These are phyloP conservation scores for Apeltes quadracus DNA, from an alignment of 2,113 vertebrate genomes.

Conservation along the genomic window DNA sequence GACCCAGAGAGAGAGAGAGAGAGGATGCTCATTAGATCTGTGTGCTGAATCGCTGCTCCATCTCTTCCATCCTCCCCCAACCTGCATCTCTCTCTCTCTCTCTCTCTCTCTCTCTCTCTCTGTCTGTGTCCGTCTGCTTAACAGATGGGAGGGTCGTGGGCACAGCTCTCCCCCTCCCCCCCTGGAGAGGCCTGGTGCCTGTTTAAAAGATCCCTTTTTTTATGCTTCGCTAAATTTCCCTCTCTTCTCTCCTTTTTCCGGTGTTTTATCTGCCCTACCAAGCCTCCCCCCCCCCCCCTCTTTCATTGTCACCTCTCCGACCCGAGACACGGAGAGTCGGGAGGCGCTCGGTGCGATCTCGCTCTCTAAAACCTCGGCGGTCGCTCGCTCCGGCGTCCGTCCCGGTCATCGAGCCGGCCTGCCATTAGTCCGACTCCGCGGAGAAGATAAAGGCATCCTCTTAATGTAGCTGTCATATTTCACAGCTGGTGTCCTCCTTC, in stretches of 20 bases:
- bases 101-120: constrained; percentile 36
- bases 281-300: constrained; percentile 52
- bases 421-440: constrained; percentile 37
- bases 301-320: constrained; percentile 57
- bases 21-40: constrained; percentile 79
- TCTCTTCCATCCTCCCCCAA: constrained; percentile 65
- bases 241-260: constrained; percentile 56
- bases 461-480: constrained; percentile 39
- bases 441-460: constrained; percentile 31
- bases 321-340: constrained; percentile 33
- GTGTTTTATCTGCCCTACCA: constrained; percentile 40
- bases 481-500: constrained; percentile 30
- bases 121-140: constrained; percentile 78
- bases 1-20: constrained; percentile 61
- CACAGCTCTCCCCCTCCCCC: constrained; percentile 73
- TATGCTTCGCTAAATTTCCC: constrained; percentile 65
- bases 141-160: constrained; percentile 81
- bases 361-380: constrained; percentile 56
- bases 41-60: constrained; percentile 73
- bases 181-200: constrained; percentile 79
- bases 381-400: constrained; percentile 22
- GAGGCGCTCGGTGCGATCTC: constrained; percentile 27
- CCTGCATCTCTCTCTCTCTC: constrained; percentile 50
- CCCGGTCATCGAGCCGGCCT: constrained; percentile 36
- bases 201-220: constrained; percentile 75